Evolutionary conservation across 2,888 invertebrate genomes (phyloP).

Genomic region (Argynnis bischoffii): DNA sequence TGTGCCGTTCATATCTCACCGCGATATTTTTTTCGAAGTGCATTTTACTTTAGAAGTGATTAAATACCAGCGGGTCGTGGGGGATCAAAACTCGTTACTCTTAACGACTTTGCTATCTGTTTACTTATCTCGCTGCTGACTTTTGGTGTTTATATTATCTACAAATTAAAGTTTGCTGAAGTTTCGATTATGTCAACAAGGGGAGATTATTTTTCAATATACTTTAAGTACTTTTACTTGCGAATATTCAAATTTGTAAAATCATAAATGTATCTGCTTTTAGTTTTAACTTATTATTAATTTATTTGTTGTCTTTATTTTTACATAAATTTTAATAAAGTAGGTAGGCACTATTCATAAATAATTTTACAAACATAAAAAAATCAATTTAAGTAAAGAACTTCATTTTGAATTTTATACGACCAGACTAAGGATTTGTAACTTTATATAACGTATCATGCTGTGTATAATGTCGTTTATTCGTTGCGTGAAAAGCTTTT

Average conservation of each 20-base stretch:
- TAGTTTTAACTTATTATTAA: too few relatives aligned
- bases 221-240: constrained; percentile 27
- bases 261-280: not conserved
- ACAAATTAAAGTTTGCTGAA: constrained; percentile 75
- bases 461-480: constrained; percentile 48
- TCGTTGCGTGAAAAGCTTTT: constrained; percentile 64
- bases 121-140: constrained; percentile 64
- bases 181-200: constrained; percentile 58
- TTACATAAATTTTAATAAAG: too few relatives aligned
- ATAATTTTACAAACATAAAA: too few relatives aligned
- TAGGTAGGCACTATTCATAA: too few relatives aligned
- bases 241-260: constrained; percentile 6
- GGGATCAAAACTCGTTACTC: constrained; percentile 67
- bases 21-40: constrained; percentile 68
- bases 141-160: constrained; percentile 73
- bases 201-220: constrained; percentile 42
- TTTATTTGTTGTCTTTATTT: too few relatives aligned
- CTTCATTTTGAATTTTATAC: too few relatives aligned
- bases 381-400: too few relatives aligned
- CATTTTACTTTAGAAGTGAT: constrained; percentile 75
- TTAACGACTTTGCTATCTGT: constrained; percentile 68
- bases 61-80: constrained; percentile 69
- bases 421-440: not conserved
- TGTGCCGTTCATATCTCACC: constrained; percentile 68
- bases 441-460: constrained; percentile 11